Evolutionary conservation across 2,113 vertebrate genomes (phyloP).

Genomic region (Nerophis lumbriciformis): DNA sequence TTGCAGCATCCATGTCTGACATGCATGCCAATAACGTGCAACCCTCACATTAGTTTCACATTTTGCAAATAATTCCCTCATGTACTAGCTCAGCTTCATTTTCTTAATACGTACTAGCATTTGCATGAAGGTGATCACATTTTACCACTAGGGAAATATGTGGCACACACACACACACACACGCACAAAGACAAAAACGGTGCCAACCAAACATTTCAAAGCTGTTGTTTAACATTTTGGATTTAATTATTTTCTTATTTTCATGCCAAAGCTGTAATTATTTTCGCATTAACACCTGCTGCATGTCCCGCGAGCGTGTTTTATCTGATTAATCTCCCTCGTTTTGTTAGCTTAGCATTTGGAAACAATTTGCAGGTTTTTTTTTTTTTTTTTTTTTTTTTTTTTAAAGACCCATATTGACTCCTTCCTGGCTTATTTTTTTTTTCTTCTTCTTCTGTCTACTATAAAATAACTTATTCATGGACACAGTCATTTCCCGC

Average conservation of each 20-base stretch:
- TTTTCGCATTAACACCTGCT: slow-evolving; percentile 73
- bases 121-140: slow-evolving; percentile 49
- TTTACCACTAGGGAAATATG: slow-evolving; percentile 58
- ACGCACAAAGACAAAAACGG: background rate
- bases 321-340: slow-evolving; percentile 53
- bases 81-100: slow-evolving; percentile 37
- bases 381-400: slow-evolving; percentile 12
- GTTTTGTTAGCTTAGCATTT: slow-evolving; percentile 41
- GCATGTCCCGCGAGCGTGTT: slow-evolving; percentile 53
- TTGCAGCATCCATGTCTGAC: slow-evolving; percentile 7
- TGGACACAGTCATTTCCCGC: slow-evolving; percentile 68
- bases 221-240: slow-evolving; percentile 77
- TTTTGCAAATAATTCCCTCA: slow-evolving; percentile 24
- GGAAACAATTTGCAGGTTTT: slow-evolving; percentile 31
- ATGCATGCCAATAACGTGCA: slow-evolving; percentile 10
- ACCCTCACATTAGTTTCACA: slow-evolving; percentile 13
- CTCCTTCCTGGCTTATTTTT: background rate
- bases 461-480: slow-evolving; percentile 56
- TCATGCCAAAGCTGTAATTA: slow-evolving; percentile 71
- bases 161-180: slow-evolving; percentile 1
- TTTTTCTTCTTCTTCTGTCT: slow-evolving; percentile 27
- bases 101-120: slow-evolving; percentile 49
- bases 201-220: slow-evolving; percentile 65
- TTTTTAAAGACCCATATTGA: too few relatives aligned
- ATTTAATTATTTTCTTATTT: slow-evolving; percentile 71